Base-by-base conservation (phyloP, 1,140 invertebrate species). In the Ceratosolen fusciceps region DNA sequence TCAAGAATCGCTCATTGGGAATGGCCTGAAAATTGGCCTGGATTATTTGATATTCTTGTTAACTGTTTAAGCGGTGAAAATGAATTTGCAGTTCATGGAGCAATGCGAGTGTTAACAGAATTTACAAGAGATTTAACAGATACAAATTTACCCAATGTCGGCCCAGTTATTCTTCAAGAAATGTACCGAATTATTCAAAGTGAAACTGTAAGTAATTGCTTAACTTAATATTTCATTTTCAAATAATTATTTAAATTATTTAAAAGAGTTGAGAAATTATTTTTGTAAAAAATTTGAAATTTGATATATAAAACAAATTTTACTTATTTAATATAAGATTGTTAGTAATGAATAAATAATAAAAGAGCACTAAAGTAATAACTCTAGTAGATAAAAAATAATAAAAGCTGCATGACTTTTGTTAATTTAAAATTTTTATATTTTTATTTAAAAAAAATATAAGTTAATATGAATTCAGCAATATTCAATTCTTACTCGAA, bases 11-110 rank as follows among this genome's bases (percentile, higher is more conserved):
- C 95, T 0, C 92, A 93, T 80, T 95, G 93, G 91, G 95, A 96
- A 88, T 96, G 95, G 94, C 95, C 95, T 0, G 94, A 95, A 81
- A 89, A 93, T 74, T 96, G 95, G 95, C 92, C 94, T 10, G 92
- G 94, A 52, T 87, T 96, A 5, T 95, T 96, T 83, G 92, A 94
- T 78, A 92, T 95, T 68, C 91, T 96, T 47, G 93, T 96, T 73
- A 91, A 91, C 73, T 94, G 92, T 83, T 87, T 93, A 43, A 91
- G 91, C 10, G 90, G 91, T 3, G 87, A 89, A 75, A 92, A 91
- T 80, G 90, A 92, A 79, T 88, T 90, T 87, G 92, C 94, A 4
- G 94, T 96, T 34, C 94, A 96, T 88, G 95, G 95, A 58, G 93
- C 95, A 12, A 95, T 96, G 94, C 90, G 95, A 86, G 95, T 96